Conservation (phyloP, 1,140 invertebrate species). For the Centruroides sculpturatus region DNA sequence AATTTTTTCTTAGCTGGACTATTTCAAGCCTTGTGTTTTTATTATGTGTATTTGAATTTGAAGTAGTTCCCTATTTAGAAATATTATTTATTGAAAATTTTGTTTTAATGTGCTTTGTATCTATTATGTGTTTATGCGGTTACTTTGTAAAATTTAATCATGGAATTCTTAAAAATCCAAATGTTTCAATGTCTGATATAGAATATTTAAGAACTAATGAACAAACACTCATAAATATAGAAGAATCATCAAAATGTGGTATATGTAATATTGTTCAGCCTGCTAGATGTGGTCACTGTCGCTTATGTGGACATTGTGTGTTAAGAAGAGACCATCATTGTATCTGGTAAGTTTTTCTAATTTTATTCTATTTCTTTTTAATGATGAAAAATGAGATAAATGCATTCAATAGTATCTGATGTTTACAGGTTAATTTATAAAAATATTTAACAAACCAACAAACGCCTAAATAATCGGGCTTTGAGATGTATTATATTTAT, state of each 20-base stretch:
- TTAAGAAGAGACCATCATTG: slow-evolving; percentile 8
- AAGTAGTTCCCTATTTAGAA: slow-evolving; percentile 15
- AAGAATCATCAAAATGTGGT: slow-evolving; percentile 2
- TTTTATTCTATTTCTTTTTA: neutral
- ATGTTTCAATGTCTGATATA: too few species aligned
- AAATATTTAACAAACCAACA: too few species aligned
- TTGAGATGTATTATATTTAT: too few species aligned
- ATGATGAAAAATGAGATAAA: neutral
- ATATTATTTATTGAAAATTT: slow-evolving; percentile 13
- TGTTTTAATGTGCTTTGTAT: slow-evolving; percentile 11
- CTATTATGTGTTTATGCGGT: slow-evolving; percentile 6
- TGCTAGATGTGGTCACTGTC: slow-evolving; percentile 6
- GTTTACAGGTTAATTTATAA: too few species aligned
- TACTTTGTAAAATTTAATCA: slow-evolving; percentile 1
- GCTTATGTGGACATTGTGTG: slow-evolving; percentile 7
- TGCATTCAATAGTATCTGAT: too few species aligned
- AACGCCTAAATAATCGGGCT: too few species aligned
- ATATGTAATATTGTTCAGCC: slow-evolving; percentile 3
- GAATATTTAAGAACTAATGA: neutral
- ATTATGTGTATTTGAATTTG: slow-evolving; percentile 11
- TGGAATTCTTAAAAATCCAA: neutral
- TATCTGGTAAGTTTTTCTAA: slow-evolving; percentile 6
- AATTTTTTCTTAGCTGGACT: slow-evolving; percentile 8
- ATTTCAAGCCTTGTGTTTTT: slow-evolving; percentile 7
- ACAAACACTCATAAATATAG: neutral